Evolutionary conservation across 2,113 vertebrate genomes (phyloP).

Genomic region (Sinocyclocheilus maitianheensis): DNA sequence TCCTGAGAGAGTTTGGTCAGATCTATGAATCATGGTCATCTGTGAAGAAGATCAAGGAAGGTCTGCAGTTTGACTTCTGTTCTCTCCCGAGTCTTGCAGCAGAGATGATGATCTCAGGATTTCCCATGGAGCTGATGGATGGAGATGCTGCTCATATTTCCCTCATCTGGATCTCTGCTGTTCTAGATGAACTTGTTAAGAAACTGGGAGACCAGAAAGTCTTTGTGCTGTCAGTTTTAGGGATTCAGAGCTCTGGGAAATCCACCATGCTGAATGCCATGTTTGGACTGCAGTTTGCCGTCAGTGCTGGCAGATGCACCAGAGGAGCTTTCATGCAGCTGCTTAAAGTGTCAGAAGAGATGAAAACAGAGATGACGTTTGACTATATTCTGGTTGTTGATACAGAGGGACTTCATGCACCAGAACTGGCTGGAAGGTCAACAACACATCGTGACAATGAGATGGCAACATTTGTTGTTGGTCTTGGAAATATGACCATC

Average conservation of each 20-base stretch:
- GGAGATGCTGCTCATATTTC: slow-evolving; percentile 79
- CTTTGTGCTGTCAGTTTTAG: slow-evolving; percentile 52
- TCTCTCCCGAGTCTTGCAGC: too few relatives aligned
- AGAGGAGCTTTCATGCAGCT: too few relatives aligned
- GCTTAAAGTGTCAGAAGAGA: too few relatives aligned
- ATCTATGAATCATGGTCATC: too few relatives aligned
- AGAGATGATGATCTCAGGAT: too few relatives aligned
- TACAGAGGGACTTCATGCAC: slow-evolving; percentile 69
- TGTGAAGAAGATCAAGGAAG: too few relatives aligned
- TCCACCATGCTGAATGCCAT: slow-evolving; percentile 48
- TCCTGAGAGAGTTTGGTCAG: too few relatives aligned
- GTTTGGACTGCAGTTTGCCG: slow-evolving; percentile 76
- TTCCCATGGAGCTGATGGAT: slow-evolving; percentile 77
- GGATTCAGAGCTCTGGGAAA: slow-evolving; percentile 46
- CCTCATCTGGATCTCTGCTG: slow-evolving; percentile 73
- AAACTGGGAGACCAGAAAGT: slow-evolving; percentile 73
- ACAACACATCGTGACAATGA: slow-evolving; percentile 14
- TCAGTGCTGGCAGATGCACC: slow-evolving; percentile 50
- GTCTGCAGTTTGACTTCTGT: too few relatives aligned
- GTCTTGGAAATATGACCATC: too few relatives aligned
- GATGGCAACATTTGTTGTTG: too few relatives aligned
- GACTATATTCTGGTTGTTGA: slow-evolving; percentile 56
- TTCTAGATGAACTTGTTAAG: slow-evolving; percentile 74
- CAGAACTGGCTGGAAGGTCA: slow-evolving; percentile 60
- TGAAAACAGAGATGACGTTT: slow-evolving; percentile 43